Evolutionary conservation across 2,797 vertebrate species (phyloP).

Genomic region (Nothura maculosa): DNA sequence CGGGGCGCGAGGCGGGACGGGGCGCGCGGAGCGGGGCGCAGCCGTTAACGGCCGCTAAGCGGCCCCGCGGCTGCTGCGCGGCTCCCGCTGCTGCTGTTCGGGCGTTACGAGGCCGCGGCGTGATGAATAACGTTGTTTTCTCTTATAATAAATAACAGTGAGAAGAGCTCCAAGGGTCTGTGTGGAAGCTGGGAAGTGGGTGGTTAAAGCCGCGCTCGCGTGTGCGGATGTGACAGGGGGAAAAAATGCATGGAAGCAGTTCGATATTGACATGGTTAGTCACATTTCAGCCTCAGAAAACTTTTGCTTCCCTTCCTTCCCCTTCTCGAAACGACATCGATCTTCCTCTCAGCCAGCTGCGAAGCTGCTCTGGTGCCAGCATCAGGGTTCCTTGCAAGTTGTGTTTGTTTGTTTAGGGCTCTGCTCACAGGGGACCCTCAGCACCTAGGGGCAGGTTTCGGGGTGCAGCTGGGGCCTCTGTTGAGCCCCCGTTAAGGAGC

Average conservation of each 20-base stretch:
- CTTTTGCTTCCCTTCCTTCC: neutral
- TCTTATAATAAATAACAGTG: too few species aligned
- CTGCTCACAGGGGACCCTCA: neutral
- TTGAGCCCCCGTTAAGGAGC: neutral
- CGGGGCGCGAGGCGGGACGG: neutral
- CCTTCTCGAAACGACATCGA: neutral
- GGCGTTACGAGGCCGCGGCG: too few species aligned
- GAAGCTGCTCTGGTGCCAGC: neutral
- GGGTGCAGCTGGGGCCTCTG: neutral
- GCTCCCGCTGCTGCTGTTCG: too few species aligned
- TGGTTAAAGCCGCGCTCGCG: neutral
- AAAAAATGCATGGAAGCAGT: neutral
- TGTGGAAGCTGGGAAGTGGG: neutral
- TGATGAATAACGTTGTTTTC: too few species aligned
- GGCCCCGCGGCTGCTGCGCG: neutral
- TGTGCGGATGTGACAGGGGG: too few species aligned
- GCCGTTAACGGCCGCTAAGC: neutral
- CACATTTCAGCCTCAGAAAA: neutral
- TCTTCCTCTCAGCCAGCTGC: neutral
- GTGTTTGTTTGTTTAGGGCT: neutral
- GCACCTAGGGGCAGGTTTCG: neutral
- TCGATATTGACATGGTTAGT: neutral
- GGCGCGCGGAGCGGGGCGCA: neutral
- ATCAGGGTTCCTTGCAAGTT: neutral
- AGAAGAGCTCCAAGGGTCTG: neutral